phyloP scores from a whole-genome alignment of 2,888 invertebrate species.

The Sinotaia quadrata region DNA sequence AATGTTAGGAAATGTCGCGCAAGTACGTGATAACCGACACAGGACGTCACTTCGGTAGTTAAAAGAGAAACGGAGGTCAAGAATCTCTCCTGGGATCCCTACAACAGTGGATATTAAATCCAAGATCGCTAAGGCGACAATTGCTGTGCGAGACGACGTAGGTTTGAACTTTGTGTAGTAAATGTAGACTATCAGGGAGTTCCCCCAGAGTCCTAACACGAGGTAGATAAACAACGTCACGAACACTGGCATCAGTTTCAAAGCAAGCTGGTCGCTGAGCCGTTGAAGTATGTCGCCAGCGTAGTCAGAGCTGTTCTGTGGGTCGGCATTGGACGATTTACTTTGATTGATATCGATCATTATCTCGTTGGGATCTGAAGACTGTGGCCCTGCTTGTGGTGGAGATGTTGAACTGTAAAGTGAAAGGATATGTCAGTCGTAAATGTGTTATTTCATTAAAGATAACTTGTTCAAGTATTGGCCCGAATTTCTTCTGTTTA shows the following conservation, averaged over 20 bases:
- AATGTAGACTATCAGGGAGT: slow-evolving; percentile 40
- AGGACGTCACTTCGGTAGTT: slow-evolving; percentile 40
- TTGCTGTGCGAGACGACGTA: slow-evolving; percentile 46
- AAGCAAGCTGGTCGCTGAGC: slow-evolving; percentile 34
- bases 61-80: slow-evolving; percentile 46
- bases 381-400: too few species aligned
- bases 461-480: too few species aligned
- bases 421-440: too few species aligned
- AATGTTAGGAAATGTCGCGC: slow-evolving; percentile 37
- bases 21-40: slow-evolving; percentile 42
- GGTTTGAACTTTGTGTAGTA: slow-evolving; percentile 45
- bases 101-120: slow-evolving; percentile 43
- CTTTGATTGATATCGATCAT: too few species aligned
- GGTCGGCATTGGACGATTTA: too few species aligned
- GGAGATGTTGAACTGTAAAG: too few species aligned
- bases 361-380: too few species aligned
- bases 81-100: slow-evolving; percentile 45
- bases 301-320: too few species aligned
- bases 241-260: slow-evolving; percentile 39
- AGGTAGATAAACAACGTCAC: slow-evolving; percentile 39
- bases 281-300: background rate
- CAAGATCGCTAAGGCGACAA: slow-evolving; percentile 44
- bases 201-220: slow-evolving; percentile 41
- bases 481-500: too few species aligned
- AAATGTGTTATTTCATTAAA: too few species aligned